Base-by-base conservation (phyloP, 2,113 vertebrate species). In the Sylvicapra grimmia region DNA sequence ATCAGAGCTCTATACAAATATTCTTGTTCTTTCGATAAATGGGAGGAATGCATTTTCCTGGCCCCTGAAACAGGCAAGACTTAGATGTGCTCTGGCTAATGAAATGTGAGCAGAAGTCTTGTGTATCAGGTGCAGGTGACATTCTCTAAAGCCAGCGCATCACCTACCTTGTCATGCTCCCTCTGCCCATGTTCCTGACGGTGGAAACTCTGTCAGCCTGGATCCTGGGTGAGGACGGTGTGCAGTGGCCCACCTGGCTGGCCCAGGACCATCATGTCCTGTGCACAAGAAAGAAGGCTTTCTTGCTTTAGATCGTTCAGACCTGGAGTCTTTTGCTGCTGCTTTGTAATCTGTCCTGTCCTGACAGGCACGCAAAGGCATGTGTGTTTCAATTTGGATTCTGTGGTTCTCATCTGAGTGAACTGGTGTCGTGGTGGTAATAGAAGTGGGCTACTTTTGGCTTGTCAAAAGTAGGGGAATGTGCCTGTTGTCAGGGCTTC, bases 81-180 rank as follows among this genome's bases (percentile, higher is more conserved):
- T 27, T 84, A 27, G 79, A 56, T 29, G 58, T 79, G 80, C 19
- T 51, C 56, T 83, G 19, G 16, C 33, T 27, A 5, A 0, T 40
- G 36, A 93, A n/a, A 79, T 36, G 0, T n/a, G 56, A 89, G 83
- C 16, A 47, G 25, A 51, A 63, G 36, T 47, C 19, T 6, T 40
- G 2, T 14, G 16, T 77, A 19, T 86, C 31, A 18, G 12, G 58
- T 86, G 49, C 29, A 3, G 65, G 87, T 56, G 25, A 59, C 25
- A 1, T 36, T 83, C 21, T 75, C 18, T 53, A 54, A 72, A 27
- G 54, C 12, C 19, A 33, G n/a, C 6, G 1, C 25, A 3, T n/a
- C 51, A 1, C 14, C 54, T n/a, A 0, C 40, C 2, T 0, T 0
- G 5, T n/a, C 19, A 36, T 1, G 1, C 33, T 47, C 21, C 27